Percentiles rank a stretch among this genome's conserved stretches.
Conservation (phyloP, 2,888 invertebrate species). For the Eulithis prunata region DNA sequence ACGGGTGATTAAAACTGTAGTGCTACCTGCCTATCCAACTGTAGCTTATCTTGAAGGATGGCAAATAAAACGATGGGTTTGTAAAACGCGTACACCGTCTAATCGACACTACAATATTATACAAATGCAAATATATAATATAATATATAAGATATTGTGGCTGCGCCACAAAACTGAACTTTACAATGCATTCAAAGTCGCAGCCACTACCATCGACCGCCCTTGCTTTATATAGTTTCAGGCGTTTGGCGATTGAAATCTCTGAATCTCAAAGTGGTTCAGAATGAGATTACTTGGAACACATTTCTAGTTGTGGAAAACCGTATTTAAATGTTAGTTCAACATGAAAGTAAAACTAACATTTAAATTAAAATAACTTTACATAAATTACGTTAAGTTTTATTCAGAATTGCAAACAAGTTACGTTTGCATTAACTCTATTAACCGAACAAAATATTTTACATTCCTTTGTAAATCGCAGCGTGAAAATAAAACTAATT, state of each 20-base stretch:
- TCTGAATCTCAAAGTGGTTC: conserved; percentile 4
- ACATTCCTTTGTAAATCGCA: neutral
- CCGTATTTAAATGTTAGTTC: too few relatives aligned
- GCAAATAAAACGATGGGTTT: too few relatives aligned
- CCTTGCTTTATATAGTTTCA: neutral
- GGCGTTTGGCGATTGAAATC: conserved; percentile 2
- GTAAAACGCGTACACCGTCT: too few relatives aligned
- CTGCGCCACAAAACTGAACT: too few relatives aligned
- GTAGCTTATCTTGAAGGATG: too few relatives aligned
- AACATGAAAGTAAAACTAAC: neutral
- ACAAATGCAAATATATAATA: too few relatives aligned
- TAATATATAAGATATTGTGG: too few relatives aligned
- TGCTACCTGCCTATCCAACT: too few relatives aligned
- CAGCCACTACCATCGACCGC: neutral
- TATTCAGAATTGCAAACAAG: neutral
- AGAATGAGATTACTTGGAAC: neutral
- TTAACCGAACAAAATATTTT: neutral
- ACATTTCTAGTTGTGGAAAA: neutral
- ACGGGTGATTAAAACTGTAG: neutral
- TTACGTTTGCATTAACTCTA: neutral
- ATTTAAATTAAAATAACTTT: neutral
- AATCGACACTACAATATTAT: too few relatives aligned
- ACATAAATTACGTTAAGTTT: neutral
- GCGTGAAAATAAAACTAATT: conserved; percentile 5
- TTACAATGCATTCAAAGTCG: neutral